phyloP scores from a whole-genome alignment of 1,140 invertebrate species.

The Asbolus verrucosus region DNA sequence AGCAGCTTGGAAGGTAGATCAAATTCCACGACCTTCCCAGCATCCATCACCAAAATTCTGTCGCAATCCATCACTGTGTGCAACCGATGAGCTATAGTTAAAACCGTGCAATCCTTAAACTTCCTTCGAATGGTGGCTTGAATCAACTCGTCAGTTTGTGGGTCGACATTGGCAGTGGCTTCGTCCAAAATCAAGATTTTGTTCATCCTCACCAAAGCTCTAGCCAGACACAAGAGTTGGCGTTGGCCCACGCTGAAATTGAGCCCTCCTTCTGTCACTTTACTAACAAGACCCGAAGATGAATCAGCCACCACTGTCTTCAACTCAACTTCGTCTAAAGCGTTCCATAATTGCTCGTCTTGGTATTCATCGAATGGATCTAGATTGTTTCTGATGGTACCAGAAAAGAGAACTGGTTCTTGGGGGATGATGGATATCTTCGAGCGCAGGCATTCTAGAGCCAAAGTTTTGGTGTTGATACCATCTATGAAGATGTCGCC shows the following conservation, averaged over 20 bases:
- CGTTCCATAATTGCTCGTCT: slow-evolving; percentile 83
- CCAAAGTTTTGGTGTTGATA: slow-evolving; percentile 73
- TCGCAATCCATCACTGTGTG: slow-evolving; percentile 77
- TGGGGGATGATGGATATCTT: slow-evolving; percentile 88
- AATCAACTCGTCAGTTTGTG: slow-evolving; percentile 72
- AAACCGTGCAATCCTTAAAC: slow-evolving; percentile 73
- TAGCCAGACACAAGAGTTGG: slow-evolving; percentile 72
- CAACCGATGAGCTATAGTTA: slow-evolving; percentile 78
- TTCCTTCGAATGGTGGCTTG: slow-evolving; percentile 71
- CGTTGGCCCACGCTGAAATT: slow-evolving; percentile 71
- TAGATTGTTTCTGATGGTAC: slow-evolving; percentile 80
- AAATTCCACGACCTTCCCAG: slow-evolving; percentile 68
- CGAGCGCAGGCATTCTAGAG: slow-evolving; percentile 77
- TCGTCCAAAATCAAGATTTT: slow-evolving; percentile 72
- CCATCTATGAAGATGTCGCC: slow-evolving; percentile 82
- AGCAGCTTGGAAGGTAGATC: slow-evolving; percentile 72
- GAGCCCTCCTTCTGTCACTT: slow-evolving; percentile 71
- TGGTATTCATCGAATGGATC: slow-evolving; percentile 82
- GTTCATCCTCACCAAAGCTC: slow-evolving; percentile 74
- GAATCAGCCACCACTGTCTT: slow-evolving; percentile 67
- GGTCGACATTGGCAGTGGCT: slow-evolving; percentile 71
- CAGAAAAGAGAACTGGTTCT: slow-evolving; percentile 84
- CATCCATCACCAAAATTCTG: slow-evolving; percentile 61
- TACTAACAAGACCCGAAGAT: slow-evolving; percentile 61
- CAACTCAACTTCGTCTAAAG: slow-evolving; percentile 81